These are phyloP conservation scores for Oncorhynchus gorbuscha DNA, from an alignment of 2,113 vertebrate genomes.

Conservation along the genomic window DNA sequence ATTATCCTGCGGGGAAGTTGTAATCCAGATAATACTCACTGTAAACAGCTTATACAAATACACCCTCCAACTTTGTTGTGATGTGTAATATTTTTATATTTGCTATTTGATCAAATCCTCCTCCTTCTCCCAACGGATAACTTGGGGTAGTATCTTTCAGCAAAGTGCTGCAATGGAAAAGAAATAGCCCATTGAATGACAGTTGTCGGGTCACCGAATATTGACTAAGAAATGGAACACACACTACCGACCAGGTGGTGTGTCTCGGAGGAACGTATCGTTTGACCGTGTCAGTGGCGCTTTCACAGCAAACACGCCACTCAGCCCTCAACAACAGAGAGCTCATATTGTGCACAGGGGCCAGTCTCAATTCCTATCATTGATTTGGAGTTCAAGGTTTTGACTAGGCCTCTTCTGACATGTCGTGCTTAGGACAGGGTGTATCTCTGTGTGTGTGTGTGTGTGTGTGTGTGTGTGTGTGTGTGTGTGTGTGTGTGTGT, in stretches of 20 bases:
- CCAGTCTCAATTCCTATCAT: conserved; percentile 38
- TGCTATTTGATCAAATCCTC: background rate
- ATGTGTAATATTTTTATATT: background rate
- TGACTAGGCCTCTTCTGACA: conserved; percentile 22
- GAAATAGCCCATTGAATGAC: background rate
- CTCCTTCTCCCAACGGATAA: background rate
- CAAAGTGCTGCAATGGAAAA: background rate
- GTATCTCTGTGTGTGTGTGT: background rate
- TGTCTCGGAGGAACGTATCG: background rate
- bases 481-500: background rate
- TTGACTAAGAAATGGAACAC: conserved; percentile 7
- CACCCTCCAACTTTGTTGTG: too few species aligned
- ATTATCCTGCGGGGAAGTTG: background rate
- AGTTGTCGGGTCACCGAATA: background rate
- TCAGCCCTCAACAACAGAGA: background rate
- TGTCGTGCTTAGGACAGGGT: background rate
- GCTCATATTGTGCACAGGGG: conserved; percentile 24
- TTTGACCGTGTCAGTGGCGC: conserved; percentile 9
- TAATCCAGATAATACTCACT: background rate
- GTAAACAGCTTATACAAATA: too few species aligned
- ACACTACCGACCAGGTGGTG: conserved; percentile 1
- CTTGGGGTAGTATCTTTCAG: background rate
- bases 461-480: background rate
- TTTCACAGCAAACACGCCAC: conserved; percentile 19
- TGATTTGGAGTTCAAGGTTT: conserved; percentile 41